phyloP scores from a whole-genome alignment of 2,888 invertebrate species.

The Dasypogon diadema region DNA sequence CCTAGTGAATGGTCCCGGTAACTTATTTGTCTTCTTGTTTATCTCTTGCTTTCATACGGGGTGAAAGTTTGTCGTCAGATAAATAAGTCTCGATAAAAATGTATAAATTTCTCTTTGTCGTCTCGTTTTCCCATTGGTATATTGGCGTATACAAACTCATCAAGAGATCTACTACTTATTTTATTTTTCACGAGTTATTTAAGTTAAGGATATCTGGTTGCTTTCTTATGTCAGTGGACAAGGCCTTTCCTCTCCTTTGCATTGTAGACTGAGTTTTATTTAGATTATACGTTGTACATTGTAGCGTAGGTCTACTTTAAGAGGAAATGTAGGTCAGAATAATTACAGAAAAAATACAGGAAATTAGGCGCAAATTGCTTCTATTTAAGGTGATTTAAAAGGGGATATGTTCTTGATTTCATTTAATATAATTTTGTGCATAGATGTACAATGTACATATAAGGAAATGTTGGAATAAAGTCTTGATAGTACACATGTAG shows the following conservation, averaged over 20 bases:
- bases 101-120: conserved; percentile 31
- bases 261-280: too few species aligned
- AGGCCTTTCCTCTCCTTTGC: conserved; percentile 3
- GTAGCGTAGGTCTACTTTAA: too few species aligned
- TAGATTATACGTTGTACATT: too few species aligned
- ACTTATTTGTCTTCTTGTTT: conserved; percentile 36
- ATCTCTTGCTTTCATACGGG: conserved; percentile 5
- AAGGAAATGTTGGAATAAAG: too few species aligned
- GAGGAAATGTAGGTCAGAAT: too few species aligned
- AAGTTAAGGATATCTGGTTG: not conserved
- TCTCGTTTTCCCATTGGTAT: conserved; percentile 15
- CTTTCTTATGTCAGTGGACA: conserved; percentile 8
- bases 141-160: conserved; percentile 15
- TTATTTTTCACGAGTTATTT: conserved; percentile 18
- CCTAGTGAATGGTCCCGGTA: conserved; percentile 20
- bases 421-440: too few species aligned
- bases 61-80: conserved; percentile 33
- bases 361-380: too few species aligned
- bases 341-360: too few species aligned
- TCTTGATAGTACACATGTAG: too few species aligned
- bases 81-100: conserved; percentile 35
- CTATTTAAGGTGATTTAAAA: too few species aligned
- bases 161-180: conserved; percentile 12
- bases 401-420: too few species aligned
- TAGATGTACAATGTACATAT: too few species aligned